A percentile compares a stretch with the other conserved stretches of the same genome.
Evolutionary conservation across 1,140 invertebrate species (phyloP).

Genomic region (Lycorma delicatula): DNA sequence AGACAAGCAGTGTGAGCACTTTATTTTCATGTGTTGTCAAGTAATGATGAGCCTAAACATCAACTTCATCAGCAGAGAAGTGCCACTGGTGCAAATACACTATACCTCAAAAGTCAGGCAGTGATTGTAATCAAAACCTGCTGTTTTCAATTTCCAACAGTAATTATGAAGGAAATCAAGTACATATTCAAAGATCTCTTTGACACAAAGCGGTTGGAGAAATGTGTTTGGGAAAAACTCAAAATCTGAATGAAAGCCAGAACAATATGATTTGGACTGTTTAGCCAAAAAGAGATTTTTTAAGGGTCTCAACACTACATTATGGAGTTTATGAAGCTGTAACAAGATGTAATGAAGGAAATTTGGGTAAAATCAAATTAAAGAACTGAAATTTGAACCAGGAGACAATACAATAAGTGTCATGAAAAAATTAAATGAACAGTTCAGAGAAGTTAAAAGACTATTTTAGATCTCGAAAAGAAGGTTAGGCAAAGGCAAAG

Average conservation of each 20-base stretch:
- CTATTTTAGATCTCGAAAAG: slow-evolving; percentile 5
- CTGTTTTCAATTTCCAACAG: not conserved
- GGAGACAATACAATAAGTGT: not conserved
- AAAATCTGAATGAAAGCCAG: slow-evolving; percentile 7
- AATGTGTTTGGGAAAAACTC: slow-evolving; percentile 6
- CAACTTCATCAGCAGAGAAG: too few relatives aligned
- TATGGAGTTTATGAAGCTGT: not conserved
- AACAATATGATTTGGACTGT: not conserved
- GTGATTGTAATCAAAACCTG: slow-evolving; percentile 1
- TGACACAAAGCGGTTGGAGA: not conserved
- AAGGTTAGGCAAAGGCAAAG: slow-evolving; percentile 9
- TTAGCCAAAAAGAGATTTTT: slow-evolving; percentile 2
- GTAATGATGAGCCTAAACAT: slow-evolving; percentile 15
- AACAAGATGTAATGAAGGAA: not conserved
- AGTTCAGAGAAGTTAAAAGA: not conserved
- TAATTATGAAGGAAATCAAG: slow-evolving; percentile 15
- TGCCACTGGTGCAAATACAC: too few relatives aligned
- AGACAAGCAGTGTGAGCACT: slow-evolving; percentile 14
- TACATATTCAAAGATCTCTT: slow-evolving; percentile 22
- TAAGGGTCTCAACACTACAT: not conserved
- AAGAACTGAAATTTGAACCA: not conserved
- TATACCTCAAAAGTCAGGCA: slow-evolving; percentile 20
- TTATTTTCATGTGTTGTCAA: slow-evolving; percentile 14
- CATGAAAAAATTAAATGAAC: slow-evolving; percentile 1
- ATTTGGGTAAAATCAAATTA: not conserved